Evolutionary conservation across 2,113 vertebrate species (phyloP), one percentile per base, ranked within the genome.

Genomic region (Lethenteron reissneri): DNA sequence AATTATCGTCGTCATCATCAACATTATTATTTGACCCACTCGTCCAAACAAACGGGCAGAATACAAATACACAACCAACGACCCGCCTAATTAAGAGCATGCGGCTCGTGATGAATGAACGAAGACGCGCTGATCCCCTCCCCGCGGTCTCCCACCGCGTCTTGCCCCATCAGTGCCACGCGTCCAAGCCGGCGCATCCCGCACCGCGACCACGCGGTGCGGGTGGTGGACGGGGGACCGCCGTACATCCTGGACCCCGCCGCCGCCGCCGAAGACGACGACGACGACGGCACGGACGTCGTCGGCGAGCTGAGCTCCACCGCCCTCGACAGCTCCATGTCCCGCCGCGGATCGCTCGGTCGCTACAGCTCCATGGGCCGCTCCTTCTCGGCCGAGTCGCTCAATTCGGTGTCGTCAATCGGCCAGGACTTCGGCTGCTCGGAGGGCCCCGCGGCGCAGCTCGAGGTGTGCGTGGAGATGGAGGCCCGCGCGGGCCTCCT

Each of bases 341-440:
- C 64, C 8, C 64, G 25, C n/a, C n/a, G 10, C n/a, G 25, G 64
- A 11, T 68, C 64, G n/a, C 64, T 68, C 64, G 25, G n/a, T 9
- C 64, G 64, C n/a, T 25, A 68, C 64, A 83, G 84, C 13, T 80
- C 83, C 56, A 74, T 99, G 73, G 85, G 83, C 74, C 87, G 86
- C 19, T 97, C 92, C 56, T 73, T 90, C 74, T 97, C 91, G 0
- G 88, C 87, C 0, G 94, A 97, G 78, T 99, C 94, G 0, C 85
- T 99, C 75, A 89, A 85, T 80, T 97, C 90, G 74, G 79, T 99
- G 80, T 97, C 94, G 58, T 97, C 94, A 25, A 84, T 99, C 70
- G 90, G 87, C 73, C 90, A 96, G 79, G 95, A 87, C 76, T 97
- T 99, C 0, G 94, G 94, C 75, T 88, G 94, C 58, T 91, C 96